phyloP scores from a whole-genome alignment of 1,140 invertebrate genomes.

The Anastrepha obliqua region DNA sequence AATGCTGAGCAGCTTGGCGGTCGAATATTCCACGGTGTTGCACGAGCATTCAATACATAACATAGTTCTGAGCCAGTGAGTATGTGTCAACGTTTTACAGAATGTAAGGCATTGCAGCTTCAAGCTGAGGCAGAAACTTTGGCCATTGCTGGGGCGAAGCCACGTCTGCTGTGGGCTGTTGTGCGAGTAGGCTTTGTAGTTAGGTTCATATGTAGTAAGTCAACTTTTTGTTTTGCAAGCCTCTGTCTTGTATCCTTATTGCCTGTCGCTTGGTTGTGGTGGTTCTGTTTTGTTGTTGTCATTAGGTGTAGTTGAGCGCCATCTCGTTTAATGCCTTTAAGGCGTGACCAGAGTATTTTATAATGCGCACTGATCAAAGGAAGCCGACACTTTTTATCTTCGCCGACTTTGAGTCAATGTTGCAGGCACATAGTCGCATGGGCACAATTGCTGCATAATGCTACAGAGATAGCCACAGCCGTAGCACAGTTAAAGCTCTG shows the following conservation, averaged over 20 bases:
- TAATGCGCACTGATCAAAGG: slow-evolving; percentile 74
- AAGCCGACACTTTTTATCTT: slow-evolving; percentile 72
- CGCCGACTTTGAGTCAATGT: slow-evolving; percentile 62
- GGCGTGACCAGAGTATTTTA: slow-evolving; percentile 75
- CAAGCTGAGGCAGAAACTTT: slow-evolving; percentile 2
- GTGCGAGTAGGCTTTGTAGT: not conserved
- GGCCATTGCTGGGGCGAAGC: not conserved
- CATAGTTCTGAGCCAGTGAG: not conserved
- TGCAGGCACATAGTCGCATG: slow-evolving; percentile 27
- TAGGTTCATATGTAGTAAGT: not conserved
- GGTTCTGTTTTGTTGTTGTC: slow-evolving; percentile 51
- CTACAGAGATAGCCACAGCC: not conserved
- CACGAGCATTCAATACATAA: slow-evolving; percentile 23
- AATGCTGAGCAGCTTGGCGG: slow-evolving; percentile 60
- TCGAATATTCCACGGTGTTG: slow-evolving; percentile 43
- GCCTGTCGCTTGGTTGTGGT: slow-evolving; percentile 12
- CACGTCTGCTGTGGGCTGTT: not conserved
- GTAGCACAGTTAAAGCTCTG: slow-evolving; percentile 18
- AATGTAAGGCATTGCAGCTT: not conserved
- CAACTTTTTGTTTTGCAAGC: slow-evolving; percentile 8
- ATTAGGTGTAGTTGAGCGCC: slow-evolving; percentile 66
- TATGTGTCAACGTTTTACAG: not conserved
- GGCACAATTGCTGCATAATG: not conserved
- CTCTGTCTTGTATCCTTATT: slow-evolving; percentile 47
- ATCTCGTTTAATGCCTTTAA: slow-evolving; percentile 75